phyloP scores from a whole-genome alignment of 2,797 vertebrate genomes.

The Vipera ursinii region DNA sequence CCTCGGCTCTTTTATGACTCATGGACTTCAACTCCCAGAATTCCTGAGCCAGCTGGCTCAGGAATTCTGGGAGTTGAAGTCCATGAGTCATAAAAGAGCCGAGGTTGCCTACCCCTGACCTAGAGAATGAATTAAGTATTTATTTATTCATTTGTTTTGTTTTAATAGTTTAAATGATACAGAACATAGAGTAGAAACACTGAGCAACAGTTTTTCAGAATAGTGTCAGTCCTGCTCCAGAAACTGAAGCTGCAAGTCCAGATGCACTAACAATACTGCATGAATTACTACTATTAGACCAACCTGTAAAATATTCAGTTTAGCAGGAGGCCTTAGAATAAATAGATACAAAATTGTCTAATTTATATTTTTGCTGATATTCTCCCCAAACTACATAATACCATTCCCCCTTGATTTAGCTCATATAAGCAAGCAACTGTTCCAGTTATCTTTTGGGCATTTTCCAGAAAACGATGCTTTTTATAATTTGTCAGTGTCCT shows the following conservation, averaged over 20 bases:
- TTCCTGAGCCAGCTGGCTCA: too few species aligned
- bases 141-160: background rate
- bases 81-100: too few species aligned
- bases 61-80: too few species aligned
- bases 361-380: background rate
- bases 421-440: background rate
- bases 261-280: slow-evolving; percentile 14
- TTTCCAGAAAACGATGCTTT: background rate
- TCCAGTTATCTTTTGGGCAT: background rate
- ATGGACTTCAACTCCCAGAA: too few species aligned
- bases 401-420: background rate
- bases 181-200: background rate
- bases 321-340: background rate
- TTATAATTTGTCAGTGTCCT: background rate
- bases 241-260: background rate
- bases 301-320: background rate
- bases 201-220: background rate
- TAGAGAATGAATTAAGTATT: background rate
- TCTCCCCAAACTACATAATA: background rate
- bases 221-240: background rate
- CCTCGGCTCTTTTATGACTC: too few species aligned
- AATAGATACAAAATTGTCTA: background rate
- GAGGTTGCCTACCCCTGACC: too few species aligned
- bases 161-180: background rate
- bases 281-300: background rate